Percentiles rank a stretch among this genome's conserved stretches.
Conservation (phyloP, 1,140 invertebrate genomes). For the Dryas iulia region DNA sequence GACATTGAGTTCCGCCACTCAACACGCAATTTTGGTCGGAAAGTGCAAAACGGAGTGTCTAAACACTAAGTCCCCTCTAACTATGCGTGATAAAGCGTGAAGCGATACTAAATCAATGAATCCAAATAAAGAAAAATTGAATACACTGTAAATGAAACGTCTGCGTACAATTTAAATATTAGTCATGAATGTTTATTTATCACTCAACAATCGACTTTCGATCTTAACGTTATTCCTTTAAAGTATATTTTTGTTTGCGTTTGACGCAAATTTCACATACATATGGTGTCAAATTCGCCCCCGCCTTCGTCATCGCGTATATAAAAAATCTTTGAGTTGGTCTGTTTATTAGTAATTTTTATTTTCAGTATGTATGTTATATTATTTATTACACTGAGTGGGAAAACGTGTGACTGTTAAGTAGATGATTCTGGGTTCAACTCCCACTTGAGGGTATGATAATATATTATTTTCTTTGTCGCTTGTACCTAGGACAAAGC, state of each 20-base stretch:
- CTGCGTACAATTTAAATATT: constrained; percentile 25
- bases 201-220: neutral
- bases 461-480: too few species aligned
- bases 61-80: too few species aligned
- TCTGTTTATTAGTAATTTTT: neutral
- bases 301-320: constrained; percentile 47
- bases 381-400: neutral
- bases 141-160: neutral
- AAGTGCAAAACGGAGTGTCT: too few species aligned
- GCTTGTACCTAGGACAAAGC: too few species aligned
- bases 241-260: constrained; percentile 12
- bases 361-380: too few species aligned
- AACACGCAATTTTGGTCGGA: too few species aligned
- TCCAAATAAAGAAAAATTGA: constrained; percentile 12
- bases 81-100: too few species aligned
- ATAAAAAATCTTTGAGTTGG: neutral
- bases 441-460: too few species aligned
- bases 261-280: constrained; percentile 36
- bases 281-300: constrained; percentile 48
- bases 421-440: too few species aligned
- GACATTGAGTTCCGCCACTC: too few species aligned
- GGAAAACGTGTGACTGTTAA: too few species aligned
- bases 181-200: constrained; percentile 36
- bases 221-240: neutral
- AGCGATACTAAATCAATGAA: too few species aligned